phyloP scores from a whole-genome alignment of 2,888 invertebrate genomes.

The Amblyteles armatorius region DNA sequence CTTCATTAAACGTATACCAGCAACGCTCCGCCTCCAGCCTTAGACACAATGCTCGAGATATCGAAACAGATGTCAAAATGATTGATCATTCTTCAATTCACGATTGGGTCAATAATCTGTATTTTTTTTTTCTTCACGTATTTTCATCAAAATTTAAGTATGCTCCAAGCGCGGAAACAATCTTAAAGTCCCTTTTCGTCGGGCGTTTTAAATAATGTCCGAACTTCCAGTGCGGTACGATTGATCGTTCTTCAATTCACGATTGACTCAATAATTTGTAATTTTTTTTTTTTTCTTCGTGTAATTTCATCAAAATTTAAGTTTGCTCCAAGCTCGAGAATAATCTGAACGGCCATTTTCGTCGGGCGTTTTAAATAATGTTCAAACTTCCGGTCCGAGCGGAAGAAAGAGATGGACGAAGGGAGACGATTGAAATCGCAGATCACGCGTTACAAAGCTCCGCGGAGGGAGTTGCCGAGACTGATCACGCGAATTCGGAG shows the following conservation, averaged over 20 bases:
- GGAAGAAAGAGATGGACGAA: conserved; percentile 24
- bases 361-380: background rate
- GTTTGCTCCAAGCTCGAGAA: background rate
- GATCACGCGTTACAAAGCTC: conserved; percentile 65
- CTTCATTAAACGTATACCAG: conserved; percentile 16
- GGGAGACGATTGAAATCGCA: conserved; percentile 62
- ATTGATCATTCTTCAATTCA: conserved; percentile 52
- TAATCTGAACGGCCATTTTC: background rate
- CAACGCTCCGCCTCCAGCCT: background rate
- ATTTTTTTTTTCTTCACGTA: background rate
- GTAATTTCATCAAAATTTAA: background rate
- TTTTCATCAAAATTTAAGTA: no score
- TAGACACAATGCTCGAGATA: background rate
- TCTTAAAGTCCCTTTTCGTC: background rate
- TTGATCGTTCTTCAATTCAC: conserved; percentile 52
- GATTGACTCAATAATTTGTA: background rate
- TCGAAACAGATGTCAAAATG: conserved; percentile 10
- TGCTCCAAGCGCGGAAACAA: no score
- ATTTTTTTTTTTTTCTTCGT: background rate
- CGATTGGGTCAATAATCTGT: conserved; percentile 1
- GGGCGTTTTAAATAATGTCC: background rate
- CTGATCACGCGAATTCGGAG: conserved; percentile 68
- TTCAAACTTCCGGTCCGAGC: conserved; percentile 42
- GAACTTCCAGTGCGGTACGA: conserved; percentile 41
- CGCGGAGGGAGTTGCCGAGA: conserved; percentile 51